A percentile compares a stretch with the other conserved stretches of the same genome.
phyloP scores from a whole-genome alignment of 1,140 invertebrate species.

The Drosophila mojavensis region DNA sequence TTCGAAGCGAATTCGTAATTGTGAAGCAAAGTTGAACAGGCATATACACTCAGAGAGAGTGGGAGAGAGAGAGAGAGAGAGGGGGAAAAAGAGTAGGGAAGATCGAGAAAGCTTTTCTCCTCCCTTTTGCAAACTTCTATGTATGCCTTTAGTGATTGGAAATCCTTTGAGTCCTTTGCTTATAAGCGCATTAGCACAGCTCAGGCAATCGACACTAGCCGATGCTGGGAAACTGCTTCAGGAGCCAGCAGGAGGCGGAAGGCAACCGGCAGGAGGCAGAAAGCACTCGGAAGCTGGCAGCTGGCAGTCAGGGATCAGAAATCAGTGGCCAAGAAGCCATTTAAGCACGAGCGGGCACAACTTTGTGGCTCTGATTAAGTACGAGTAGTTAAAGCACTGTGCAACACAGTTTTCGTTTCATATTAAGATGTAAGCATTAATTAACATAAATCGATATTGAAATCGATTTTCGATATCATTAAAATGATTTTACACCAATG shows the following conservation, averaged over 20 bases:
- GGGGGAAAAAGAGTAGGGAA: too few relatives aligned
- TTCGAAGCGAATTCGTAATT: neutral
- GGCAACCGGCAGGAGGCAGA: neutral
- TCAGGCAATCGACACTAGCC: neutral
- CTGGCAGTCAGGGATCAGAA: too few relatives aligned
- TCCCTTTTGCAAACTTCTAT: too few relatives aligned
- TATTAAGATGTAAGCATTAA: neutral
- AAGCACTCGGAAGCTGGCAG: too few relatives aligned
- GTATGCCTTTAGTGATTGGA: conserved; percentile 1
- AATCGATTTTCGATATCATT: neutral
- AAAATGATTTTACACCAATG: too few relatives aligned
- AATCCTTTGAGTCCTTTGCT: conserved; percentile 12
- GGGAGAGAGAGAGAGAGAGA: too few relatives aligned
- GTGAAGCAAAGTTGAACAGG: neutral
- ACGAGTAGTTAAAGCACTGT: conserved; percentile 10
- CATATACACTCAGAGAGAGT: neutral
- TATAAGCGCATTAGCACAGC: conserved; percentile 43
- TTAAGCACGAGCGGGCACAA: conserved; percentile 3
- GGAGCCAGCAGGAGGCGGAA: neutral
- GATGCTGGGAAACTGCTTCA: neutral
- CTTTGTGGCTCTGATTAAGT: conserved; percentile 4
- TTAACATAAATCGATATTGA: neutral
- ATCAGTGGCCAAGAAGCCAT: conserved; percentile 1
- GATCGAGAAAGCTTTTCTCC: too few relatives aligned
- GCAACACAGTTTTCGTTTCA: neutral